These are phyloP conservation scores for Nycticryphes semicollaris DNA, from an alignment of 2,113 vertebrate genomes.

Conservation along the genomic window DNA sequence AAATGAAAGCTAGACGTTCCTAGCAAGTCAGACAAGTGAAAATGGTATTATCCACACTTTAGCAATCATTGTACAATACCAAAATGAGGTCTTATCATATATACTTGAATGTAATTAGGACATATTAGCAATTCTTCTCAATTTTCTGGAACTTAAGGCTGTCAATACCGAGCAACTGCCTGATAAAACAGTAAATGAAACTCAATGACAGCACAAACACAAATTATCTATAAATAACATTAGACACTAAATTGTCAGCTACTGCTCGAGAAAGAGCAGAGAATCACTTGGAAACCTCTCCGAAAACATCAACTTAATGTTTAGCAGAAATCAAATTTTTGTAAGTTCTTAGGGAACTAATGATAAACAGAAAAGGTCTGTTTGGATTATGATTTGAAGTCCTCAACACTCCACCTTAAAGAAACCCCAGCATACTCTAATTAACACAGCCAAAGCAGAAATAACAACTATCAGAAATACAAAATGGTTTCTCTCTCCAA, in stretches of 20 bases:
- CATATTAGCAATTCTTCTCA: neutral
- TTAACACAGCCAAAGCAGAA: neutral
- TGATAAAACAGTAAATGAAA: neutral
- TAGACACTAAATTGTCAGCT: accelerated
- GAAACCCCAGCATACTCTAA: neutral
- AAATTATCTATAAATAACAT: neutral
- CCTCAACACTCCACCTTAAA: neutral
- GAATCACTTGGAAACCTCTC: neutral
- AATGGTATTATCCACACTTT: neutral
- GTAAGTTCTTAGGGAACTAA: neutral
- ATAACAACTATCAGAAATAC: neutral
- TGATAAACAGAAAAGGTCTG: neutral
- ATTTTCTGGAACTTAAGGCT: neutral
- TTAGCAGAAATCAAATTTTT: neutral
- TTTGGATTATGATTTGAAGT: neutral
- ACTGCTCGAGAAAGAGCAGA: neutral
- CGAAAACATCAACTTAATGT: neutral
- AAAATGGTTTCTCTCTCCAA: neutral
- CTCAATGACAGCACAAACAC: neutral
- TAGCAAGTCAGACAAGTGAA: neutral
- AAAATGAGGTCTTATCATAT: neutral
- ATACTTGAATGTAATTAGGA: neutral
- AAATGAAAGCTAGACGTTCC: neutral
- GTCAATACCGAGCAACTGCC: neutral
- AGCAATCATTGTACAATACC: neutral